These are phyloP conservation scores for Spodoptera litura DNA, from an alignment of 1,140 invertebrate species.

Conservation along the genomic window DNA sequence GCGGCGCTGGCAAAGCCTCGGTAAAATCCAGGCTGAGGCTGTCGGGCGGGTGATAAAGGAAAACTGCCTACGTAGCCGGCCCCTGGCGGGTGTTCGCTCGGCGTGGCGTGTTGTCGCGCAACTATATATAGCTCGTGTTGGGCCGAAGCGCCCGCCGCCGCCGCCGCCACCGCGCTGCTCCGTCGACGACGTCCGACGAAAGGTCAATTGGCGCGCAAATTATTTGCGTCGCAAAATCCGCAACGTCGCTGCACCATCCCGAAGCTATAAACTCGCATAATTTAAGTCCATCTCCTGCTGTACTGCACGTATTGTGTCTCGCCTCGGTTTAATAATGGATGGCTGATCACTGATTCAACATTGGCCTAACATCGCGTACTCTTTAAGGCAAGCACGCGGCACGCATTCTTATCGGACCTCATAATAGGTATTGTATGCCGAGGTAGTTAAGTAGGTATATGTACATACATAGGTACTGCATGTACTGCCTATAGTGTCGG, in stretches of 20 bases:
- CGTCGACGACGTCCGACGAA: conserved; percentile 81
- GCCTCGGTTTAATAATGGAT: conserved; percentile 15
- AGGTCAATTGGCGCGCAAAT: conserved; percentile 86
- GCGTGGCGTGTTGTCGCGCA: conserved; percentile 75
- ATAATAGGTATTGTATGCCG: conserved; percentile 43
- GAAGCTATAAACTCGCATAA: conserved; percentile 54
- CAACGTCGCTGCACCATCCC: conserved; percentile 71
- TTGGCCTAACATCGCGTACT: conserved; percentile 45
- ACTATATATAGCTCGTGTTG: conserved; percentile 84
- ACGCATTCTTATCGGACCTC: conserved; percentile 56
- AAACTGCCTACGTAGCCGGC: conserved; percentile 82
- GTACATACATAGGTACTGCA: conserved; percentile 3
- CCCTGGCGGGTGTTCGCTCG: conserved; percentile 76
- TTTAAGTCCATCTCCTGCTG: conserved; percentile 35
- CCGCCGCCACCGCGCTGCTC: conserved; percentile 48
- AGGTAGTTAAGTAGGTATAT: conserved; percentile 36
- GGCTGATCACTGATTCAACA: conserved; percentile 45
- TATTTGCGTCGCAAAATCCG: conserved; percentile 85
- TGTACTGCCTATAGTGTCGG: conserved; percentile 1
- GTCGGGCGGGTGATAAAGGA: conserved; percentile 82
- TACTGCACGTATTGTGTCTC: conserved; percentile 22
- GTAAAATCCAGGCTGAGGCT: conserved; percentile 80
- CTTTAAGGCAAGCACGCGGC: conserved; percentile 53
- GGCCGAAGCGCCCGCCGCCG: conserved; percentile 62
- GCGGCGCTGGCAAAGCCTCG: conserved; percentile 72